phyloP scores from a whole-genome alignment of 2,797 vertebrate genomes.

The Harpagifer antarcticus region DNA sequence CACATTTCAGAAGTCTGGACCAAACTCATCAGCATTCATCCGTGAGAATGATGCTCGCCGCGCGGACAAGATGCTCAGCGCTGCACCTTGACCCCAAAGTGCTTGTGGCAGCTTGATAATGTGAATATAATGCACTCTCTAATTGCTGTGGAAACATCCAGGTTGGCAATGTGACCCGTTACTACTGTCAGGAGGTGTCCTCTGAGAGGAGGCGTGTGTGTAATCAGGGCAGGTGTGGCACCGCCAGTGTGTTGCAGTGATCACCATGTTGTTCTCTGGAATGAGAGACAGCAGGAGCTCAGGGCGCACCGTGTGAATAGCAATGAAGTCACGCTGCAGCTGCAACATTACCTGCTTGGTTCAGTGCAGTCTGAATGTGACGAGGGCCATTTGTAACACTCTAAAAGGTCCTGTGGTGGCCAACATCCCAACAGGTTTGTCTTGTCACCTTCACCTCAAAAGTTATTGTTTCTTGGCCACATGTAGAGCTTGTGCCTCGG shows the following conservation, averaged over 20 bases:
- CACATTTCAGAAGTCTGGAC: conserved; percentile 48
- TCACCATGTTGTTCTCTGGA: conserved; percentile 50
- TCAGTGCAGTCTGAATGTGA: conserved; percentile 19
- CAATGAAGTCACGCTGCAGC: conserved; percentile 56
- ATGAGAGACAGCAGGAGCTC: conserved; percentile 57
- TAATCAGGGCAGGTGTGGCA: conserved; percentile 60
- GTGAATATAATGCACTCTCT: conserved; percentile 65
- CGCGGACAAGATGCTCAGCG: conserved; percentile 48
- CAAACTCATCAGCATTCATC: conserved; percentile 63
- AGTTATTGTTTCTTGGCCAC: too few species aligned
- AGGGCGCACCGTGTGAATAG: conserved; percentile 43
- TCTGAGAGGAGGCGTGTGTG: conserved; percentile 53
- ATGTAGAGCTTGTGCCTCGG: too few species aligned
- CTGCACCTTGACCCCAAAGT: conserved; percentile 60
- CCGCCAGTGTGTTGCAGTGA: conserved; percentile 55
- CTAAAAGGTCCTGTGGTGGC: neutral
- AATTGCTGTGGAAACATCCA: conserved; percentile 66
- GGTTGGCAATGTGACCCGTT: conserved; percentile 58
- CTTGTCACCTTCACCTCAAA: too few species aligned
- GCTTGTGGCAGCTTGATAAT: conserved; percentile 67
- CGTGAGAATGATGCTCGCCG: conserved; percentile 45
- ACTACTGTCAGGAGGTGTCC: conserved; percentile 40
- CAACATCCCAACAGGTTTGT: too few species aligned
- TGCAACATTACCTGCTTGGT: conserved; percentile 27
- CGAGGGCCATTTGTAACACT: conserved; percentile 6